Evolutionary conservation across 2,888 invertebrate species (phyloP).

Genomic region (Caenorhabditis drosophilae): DNA sequence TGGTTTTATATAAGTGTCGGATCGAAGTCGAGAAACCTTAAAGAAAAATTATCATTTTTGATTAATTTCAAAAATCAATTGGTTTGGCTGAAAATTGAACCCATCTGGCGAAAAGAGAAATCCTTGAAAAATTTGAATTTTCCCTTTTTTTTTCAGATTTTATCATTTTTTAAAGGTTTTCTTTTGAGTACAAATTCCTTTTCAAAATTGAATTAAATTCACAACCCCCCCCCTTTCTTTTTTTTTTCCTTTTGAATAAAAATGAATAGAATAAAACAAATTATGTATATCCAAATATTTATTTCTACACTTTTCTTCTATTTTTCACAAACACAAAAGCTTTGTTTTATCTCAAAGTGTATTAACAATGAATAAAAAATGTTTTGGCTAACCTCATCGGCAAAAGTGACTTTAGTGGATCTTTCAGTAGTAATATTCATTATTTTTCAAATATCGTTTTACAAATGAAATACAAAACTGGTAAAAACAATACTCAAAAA

Average conservation of each 20-base stretch:
- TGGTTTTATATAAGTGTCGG: slow-evolving; percentile 40
- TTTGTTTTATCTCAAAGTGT: background rate
- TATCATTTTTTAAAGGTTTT: no score
- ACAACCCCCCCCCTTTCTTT: background rate
- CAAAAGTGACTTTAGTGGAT: slow-evolving; percentile 36
- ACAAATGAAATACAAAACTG: no score
- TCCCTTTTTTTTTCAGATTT: no score
- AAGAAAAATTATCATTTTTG: slow-evolving; percentile 4
- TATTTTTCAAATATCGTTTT: no score
- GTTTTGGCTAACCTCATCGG: slow-evolving; percentile 21
- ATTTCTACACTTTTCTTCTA: no score
- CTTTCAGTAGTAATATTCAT: slow-evolving; percentile 21
- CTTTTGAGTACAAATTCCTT: no score
- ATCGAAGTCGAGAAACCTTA: slow-evolving; percentile 40
- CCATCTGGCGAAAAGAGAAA: background rate
- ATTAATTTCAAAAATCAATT: background rate
- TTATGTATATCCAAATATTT: background rate
- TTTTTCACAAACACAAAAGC: background rate
- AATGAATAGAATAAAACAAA: no score
- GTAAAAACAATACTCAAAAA: no score
- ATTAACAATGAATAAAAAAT: background rate
- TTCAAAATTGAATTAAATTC: no score
- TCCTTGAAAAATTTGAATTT: no score
- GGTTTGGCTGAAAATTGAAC: background rate
- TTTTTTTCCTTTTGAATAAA: background rate